Conservation (phyloP, 2,113 vertebrate genomes). For the Columba livia region DNA sequence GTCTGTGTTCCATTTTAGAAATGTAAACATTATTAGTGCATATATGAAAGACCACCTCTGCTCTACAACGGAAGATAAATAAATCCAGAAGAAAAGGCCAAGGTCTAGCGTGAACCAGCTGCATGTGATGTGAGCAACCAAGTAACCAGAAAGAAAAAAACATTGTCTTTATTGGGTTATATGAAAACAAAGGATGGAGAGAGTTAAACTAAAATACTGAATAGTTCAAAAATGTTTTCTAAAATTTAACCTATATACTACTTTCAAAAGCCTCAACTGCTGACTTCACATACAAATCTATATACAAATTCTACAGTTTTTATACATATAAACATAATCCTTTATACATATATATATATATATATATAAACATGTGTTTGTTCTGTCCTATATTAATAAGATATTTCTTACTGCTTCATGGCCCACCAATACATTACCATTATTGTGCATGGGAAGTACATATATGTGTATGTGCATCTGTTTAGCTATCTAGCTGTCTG, state of each 20-base stretch:
- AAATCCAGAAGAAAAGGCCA: conserved; percentile 72
- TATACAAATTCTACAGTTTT: background rate
- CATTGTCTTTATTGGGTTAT: background rate
- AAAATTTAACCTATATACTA: background rate
- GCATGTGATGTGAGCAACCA: background rate
- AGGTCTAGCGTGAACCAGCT: conserved; percentile 35
- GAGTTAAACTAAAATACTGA: background rate
- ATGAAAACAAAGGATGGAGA: background rate
- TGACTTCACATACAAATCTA: background rate
- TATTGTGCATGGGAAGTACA: background rate
- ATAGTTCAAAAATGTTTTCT: background rate
- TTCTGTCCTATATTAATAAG: background rate
- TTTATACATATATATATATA: background rate
- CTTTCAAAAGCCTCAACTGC: background rate
- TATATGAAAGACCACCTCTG: conserved; percentile 75
- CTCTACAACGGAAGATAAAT: conserved; percentile 74
- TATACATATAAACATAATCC: background rate
- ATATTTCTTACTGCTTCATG: background rate
- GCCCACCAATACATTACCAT: background rate
- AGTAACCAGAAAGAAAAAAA: background rate
- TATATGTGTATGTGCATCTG: background rate
- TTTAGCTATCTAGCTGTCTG: background rate
- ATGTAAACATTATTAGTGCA: conserved; percentile 79
- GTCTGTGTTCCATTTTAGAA: conserved; percentile 78
- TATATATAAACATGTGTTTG: background rate